Conservation (phyloP, 2,113 vertebrate species). For the Oncorhynchus masou region DNA sequence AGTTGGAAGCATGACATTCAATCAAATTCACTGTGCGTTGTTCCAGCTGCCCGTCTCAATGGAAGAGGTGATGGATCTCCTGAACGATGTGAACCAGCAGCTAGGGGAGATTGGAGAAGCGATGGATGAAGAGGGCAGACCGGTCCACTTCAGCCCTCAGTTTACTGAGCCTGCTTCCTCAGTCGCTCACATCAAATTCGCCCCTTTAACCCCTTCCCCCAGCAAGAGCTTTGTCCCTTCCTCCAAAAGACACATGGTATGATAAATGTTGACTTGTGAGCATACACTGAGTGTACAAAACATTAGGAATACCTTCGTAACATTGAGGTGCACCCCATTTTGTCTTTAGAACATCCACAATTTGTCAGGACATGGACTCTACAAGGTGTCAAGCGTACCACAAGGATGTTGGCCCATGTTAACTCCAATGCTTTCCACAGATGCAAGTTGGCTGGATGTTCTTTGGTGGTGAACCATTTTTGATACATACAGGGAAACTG, state of each 20-base stretch:
- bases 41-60: conserved; percentile 85
- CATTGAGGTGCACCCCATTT: no score
- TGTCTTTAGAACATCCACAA: no score
- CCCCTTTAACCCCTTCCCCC: conserved; percentile 76
- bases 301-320: no score
- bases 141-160: conserved; percentile 71
- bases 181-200: conserved; percentile 80
- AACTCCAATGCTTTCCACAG: no score
- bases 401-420: no score
- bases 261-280: background rate
- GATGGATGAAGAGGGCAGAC: conserved; percentile 53
- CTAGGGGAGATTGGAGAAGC: conserved; percentile 80
- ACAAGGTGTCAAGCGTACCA: no score
- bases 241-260: conserved; percentile 85
- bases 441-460: no score
- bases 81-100: conserved; percentile 87
- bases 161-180: conserved; percentile 61
- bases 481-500: no score
- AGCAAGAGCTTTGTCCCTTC: conserved; percentile 83
- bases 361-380: no score
- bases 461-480: no score
- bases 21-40: background rate
- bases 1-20: no score
- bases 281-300: no score
- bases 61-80: conserved; percentile 87